Conservation (phyloP, 2,888 invertebrate genomes). For the Melipona beecheii region DNA sequence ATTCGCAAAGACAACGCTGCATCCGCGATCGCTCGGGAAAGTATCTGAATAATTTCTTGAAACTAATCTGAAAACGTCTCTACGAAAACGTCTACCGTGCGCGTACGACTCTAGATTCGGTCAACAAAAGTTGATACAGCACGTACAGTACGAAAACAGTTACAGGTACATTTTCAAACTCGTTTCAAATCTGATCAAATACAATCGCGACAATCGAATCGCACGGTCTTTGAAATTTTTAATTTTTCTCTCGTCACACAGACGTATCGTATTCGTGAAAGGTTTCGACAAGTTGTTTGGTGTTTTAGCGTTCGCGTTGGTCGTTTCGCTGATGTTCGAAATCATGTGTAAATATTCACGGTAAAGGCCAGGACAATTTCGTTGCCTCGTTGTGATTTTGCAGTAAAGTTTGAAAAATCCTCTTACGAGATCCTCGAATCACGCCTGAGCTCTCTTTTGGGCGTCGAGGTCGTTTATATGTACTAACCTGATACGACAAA, state of each 20-base stretch:
- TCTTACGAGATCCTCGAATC: not conserved
- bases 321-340: constrained; percentile 15
- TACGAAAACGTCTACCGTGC: too few relatives aligned
- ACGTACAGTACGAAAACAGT: too few relatives aligned
- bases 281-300: too few relatives aligned
- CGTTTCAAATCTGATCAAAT: too few relatives aligned
- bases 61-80: not conserved
- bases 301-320: not conserved
- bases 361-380: constrained; percentile 34
- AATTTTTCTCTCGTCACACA: too few relatives aligned
- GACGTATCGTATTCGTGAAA: too few relatives aligned
- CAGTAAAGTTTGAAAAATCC: constrained; percentile 3
- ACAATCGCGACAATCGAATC: too few relatives aligned
- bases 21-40: not conserved
- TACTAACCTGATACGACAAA: constrained; percentile 55
- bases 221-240: too few relatives aligned
- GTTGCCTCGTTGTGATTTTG: not conserved
- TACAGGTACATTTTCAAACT: too few relatives aligned
- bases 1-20: not conserved
- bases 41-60: too few relatives aligned
- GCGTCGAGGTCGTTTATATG: constrained; percentile 63
- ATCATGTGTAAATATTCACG: constrained; percentile 47
- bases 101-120: too few relatives aligned
- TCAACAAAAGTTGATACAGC: too few relatives aligned
- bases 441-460: constrained; percentile 25